Evolutionary conservation across 2,113 vertebrate genomes (phyloP).

Genomic region (Ictalurus furcatus): DNA sequence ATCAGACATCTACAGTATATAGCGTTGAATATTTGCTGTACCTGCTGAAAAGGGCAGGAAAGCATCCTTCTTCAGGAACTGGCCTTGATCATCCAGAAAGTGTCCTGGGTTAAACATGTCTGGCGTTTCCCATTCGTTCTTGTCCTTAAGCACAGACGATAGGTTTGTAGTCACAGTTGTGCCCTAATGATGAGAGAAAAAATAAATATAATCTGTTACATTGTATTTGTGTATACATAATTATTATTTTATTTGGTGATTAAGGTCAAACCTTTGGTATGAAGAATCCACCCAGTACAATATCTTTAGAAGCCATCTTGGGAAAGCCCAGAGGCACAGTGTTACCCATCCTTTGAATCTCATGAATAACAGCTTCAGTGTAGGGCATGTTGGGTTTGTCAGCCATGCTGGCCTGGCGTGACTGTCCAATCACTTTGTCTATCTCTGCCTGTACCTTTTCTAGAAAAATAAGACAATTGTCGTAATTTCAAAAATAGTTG

Average conservation of each 20-base stretch:
- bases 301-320: conserved; percentile 50
- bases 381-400: conserved; percentile 70
- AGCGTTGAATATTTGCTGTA: conserved; percentile 43
- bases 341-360: conserved; percentile 72
- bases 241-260: neutral
- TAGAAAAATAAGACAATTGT: neutral
- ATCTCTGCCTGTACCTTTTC: conserved; percentile 64
- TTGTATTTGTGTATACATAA: neutral
- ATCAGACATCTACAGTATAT: neutral
- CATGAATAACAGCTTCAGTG: conserved; percentile 73
- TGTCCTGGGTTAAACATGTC: conserved; percentile 77
- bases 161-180: conserved; percentile 71
- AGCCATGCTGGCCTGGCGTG: conserved; percentile 51
- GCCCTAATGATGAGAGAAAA: conserved; percentile 59
- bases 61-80: conserved; percentile 71
- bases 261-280: conserved; percentile 68
- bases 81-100: conserved; percentile 75
- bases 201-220: neutral
- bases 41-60: conserved; percentile 78
- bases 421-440: conserved; percentile 54
- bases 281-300: conserved; percentile 59
- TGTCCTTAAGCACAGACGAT: conserved; percentile 75
- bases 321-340: conserved; percentile 63
- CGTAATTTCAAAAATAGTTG: neutral
- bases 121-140: conserved; percentile 71